Base-by-base conservation (phyloP, 1,140 invertebrate species). In the Cecropterus lyciades region DNA sequence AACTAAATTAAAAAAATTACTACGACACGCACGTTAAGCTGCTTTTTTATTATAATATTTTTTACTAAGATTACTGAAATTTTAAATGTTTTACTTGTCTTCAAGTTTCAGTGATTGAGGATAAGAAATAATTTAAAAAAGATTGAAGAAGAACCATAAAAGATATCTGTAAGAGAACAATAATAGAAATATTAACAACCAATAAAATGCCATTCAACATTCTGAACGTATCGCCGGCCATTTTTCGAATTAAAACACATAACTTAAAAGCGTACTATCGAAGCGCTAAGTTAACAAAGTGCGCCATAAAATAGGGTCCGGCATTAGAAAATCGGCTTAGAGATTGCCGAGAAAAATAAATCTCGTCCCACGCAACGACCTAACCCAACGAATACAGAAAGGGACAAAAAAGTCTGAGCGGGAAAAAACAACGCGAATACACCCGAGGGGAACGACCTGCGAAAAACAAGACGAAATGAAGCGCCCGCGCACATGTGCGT, bases 401-500 rank as follows among this genome's bases (percentile, higher is more conserved):
- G 62, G 59, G 75, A 82, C 66, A 81, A 80, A 79, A 74, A 74
- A 70, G 42, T 49, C n/a, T 30, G 62, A 83, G 68, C 70, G 73
- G 74, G 69, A 78, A 85, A 87, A 87, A 85, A 81, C 79, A 85
- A 79, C 73, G 82, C 80, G 86, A 89, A 87, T 82, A 87, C 78
- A 79, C 79, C 77, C 80, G 71, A 79, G 87, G 85, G 64, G 78
- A 90, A 90, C 77, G 89, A 91, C 80, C 87, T 82, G 85, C 87
- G 81, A 91, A 91, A 89, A 90, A 89, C 80, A 91, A 91, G 80
- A 89, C 85, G 77, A 89, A 87, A 85, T 80, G 67, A 67, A 70
- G 73, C 82, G 77, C 82, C 53, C 73, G 83, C 84, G 87, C 89
- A 89, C 89, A 92, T 92, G 85, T 91, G 86, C 80, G 83, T 88